Percentiles rank a stretch among this genome's conserved stretches.
Conservation (phyloP, 2,888 invertebrate genomes). For the Scaptomyza tumidula region DNA sequence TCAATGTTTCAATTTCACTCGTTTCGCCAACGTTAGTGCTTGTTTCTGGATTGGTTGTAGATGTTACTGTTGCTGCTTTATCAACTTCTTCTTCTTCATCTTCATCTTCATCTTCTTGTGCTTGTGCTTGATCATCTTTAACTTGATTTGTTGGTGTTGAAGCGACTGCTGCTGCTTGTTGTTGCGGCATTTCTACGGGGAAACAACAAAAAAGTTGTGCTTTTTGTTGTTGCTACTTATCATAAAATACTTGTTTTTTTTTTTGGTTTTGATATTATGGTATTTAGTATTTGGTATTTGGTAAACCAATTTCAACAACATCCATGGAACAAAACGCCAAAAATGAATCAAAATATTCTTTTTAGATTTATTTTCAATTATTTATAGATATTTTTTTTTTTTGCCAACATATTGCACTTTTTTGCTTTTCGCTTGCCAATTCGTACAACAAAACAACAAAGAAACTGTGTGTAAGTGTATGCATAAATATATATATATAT, state of each 20-base stretch:
- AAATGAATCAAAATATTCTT: conserved; percentile 69
- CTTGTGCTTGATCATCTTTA: conserved; percentile 11
- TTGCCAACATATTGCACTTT: conserved; percentile 51
- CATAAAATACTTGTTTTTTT: conserved; percentile 39
- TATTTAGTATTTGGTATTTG: conserved; percentile 53
- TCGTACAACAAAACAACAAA: conserved; percentile 75
- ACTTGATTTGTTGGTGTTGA: conserved; percentile 59
- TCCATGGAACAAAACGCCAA: conserved; percentile 79
- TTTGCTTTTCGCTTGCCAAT: conserved; percentile 63
- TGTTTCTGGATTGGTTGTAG: conserved; percentile 18
- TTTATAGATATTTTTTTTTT: conserved; percentile 27
- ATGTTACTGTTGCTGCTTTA: neutral
- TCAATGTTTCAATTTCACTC: conserved; percentile 30
- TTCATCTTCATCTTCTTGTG: conserved; percentile 17
- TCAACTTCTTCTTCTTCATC: neutral
- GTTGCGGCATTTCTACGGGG: conserved; percentile 64
- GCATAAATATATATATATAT: conserved; percentile 27
- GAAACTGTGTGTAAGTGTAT: conserved; percentile 44
- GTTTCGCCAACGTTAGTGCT: conserved; percentile 22
- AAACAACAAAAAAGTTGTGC: conserved; percentile 73
- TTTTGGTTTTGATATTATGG: conserved; percentile 36
- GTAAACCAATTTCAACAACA: conserved; percentile 68
- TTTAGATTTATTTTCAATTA: conserved; percentile 47
- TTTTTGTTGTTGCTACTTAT: conserved; percentile 68
- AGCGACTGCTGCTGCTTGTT: conserved; percentile 31